These are phyloP conservation scores for Ellobium chinense DNA, from an alignment of 2,888 invertebrate genomes.

Conservation along the genomic window DNA sequence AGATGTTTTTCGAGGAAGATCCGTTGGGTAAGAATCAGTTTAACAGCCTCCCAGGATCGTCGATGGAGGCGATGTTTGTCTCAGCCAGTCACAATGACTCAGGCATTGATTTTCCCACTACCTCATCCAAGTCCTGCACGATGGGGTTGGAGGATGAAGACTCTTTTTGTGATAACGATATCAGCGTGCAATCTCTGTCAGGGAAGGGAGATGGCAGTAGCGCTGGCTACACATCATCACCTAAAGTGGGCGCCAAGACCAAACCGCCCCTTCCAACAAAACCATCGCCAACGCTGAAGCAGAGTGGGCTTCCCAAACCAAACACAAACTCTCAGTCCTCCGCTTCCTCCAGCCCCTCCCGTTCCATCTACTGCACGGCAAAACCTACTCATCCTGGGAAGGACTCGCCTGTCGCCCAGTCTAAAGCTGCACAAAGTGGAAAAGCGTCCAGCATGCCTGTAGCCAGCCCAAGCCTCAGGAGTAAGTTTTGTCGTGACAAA, in stretches of 20 bases:
- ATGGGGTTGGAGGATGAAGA: background rate
- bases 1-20: conserved; percentile 42
- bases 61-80: conserved; percentile 41
- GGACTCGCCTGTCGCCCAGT: conserved; percentile 14
- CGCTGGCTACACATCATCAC: conserved; percentile 4
- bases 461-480: background rate
- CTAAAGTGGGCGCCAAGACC: conserved; percentile 44
- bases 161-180: conserved; percentile 26
- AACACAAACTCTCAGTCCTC: conserved; percentile 38
- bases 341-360: conserved; percentile 38
- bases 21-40: conserved; percentile 14
- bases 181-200: conserved; percentile 19
- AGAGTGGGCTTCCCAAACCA: conserved; percentile 35
- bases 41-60: background rate
- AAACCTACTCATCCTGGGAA: conserved; percentile 5
- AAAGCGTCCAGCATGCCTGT: conserved; percentile 18
- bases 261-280: conserved; percentile 71
- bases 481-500: conserved; percentile 18
- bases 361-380: conserved; percentile 40
- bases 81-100: conserved; percentile 29
- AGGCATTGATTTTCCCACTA: conserved; percentile 39
- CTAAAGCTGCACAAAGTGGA: background rate
- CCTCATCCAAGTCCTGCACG: conserved; percentile 23
- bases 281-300: conserved; percentile 47
- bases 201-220: conserved; percentile 20